phyloP scores from a whole-genome alignment of 2,888 invertebrate genomes.

The Eristalinus sepulchralis region DNA sequence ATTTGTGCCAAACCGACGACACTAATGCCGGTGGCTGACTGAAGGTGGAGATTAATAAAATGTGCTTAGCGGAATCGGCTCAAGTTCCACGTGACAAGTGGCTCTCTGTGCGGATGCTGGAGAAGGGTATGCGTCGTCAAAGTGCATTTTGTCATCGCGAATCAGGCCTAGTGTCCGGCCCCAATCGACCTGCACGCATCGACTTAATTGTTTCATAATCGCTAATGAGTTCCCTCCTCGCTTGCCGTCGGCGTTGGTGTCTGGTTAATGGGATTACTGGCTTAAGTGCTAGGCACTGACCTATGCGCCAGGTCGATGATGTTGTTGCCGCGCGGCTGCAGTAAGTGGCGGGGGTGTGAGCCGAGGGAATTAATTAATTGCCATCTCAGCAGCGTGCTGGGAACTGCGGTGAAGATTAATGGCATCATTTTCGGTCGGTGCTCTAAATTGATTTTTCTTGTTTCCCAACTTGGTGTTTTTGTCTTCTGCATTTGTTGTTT shows the following conservation, averaged over 20 bases:
- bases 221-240: slow-evolving; percentile 52
- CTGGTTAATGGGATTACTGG: slow-evolving; percentile 57
- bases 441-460: slow-evolving; percentile 51
- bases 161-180: slow-evolving; percentile 37
- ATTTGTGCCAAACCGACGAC: slow-evolving; percentile 56
- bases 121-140: background rate
- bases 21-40: slow-evolving; percentile 43
- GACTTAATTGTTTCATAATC: slow-evolving; percentile 66
- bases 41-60: slow-evolving; percentile 55
- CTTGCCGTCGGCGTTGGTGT: slow-evolving; percentile 18
- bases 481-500: background rate
- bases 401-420: slow-evolving; percentile 57
- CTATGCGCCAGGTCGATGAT: slow-evolving; percentile 17
- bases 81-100: slow-evolving; percentile 50
- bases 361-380: slow-evolving; percentile 53
- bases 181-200: slow-evolving; percentile 8
- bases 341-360: background rate
- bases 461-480: background rate
- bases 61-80: slow-evolving; percentile 51
- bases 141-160: slow-evolving; percentile 34
- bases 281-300: slow-evolving; percentile 45
- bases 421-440: slow-evolving; percentile 13
- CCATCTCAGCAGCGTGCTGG: slow-evolving; percentile 45
- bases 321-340: background rate
- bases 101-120: background rate